phyloP scores from a whole-genome alignment of 2,888 invertebrate genomes.

The Labia minor region DNA sequence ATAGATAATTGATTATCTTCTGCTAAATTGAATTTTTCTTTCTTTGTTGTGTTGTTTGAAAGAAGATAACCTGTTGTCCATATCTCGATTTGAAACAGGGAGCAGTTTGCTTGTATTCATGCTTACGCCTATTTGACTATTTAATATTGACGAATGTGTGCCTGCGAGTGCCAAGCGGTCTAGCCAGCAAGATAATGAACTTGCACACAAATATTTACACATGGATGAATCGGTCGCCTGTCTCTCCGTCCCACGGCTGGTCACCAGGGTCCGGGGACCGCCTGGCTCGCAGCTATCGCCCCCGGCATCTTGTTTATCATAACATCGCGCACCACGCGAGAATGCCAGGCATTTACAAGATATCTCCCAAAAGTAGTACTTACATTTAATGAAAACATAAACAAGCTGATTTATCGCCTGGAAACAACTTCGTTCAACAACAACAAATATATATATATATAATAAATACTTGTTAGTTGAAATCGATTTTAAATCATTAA shows the following conservation, averaged over 20 bases:
- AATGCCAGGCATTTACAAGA: not conserved
- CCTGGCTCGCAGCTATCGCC: constrained; percentile 2
- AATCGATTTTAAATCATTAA: not conserved
- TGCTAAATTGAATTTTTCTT: too few relatives aligned
- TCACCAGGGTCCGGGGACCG: not conserved
- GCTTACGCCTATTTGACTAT: not conserved
- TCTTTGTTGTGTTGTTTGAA: too few relatives aligned
- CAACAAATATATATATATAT: not conserved
- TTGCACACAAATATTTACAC: constrained; percentile 14
- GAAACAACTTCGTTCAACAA: not conserved
- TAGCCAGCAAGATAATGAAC: not conserved
- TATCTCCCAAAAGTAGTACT: constrained; percentile 1
- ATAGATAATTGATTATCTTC: too few relatives aligned
- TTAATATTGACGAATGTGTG: constrained; percentile 4
- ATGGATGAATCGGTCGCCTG: not conserved
- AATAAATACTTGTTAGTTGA: not conserved
- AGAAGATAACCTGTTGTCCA: too few relatives aligned
- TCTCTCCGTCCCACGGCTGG: constrained; percentile 9
- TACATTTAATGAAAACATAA: constrained; percentile 13
- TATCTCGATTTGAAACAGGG: too few relatives aligned
- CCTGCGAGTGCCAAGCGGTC: not conserved
- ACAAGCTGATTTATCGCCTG: constrained; percentile 7
- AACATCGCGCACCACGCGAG: not conserved
- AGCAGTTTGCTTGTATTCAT: too few relatives aligned
- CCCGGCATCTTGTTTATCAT: constrained; percentile 4